These are phyloP conservation scores for Nephila pilipes DNA, from an alignment of 1,140 invertebrate species.

Conservation along the genomic window DNA sequence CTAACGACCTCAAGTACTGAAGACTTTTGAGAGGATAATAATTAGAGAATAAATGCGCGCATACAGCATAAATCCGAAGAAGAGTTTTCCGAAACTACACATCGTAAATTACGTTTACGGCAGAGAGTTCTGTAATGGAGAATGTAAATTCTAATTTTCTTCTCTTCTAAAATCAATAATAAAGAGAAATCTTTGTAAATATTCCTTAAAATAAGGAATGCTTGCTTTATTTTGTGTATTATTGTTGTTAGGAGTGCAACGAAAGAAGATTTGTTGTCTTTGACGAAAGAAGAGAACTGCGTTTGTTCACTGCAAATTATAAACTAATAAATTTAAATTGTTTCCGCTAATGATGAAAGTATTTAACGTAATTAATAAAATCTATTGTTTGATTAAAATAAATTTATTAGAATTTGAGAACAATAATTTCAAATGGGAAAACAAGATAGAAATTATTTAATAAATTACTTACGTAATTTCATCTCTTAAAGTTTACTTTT, in stretches of 20 bases:
- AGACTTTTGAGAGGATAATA: not conserved
- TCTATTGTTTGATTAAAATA: no score
- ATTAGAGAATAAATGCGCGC: not conserved
- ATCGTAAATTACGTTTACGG: conserved; percentile 2
- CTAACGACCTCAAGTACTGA: conserved; percentile 2
- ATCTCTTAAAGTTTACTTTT: no score
- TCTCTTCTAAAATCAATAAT: not conserved
- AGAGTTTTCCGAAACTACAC: not conserved
- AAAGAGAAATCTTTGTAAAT: not conserved
- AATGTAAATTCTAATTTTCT: conserved; percentile 36
- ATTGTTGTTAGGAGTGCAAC: not conserved
- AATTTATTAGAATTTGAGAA: no score
- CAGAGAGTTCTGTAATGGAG: not conserved
- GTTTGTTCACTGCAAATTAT: no score
- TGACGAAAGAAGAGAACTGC: no score
- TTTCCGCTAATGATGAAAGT: no score
- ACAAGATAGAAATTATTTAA: no score
- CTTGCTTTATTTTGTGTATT: not conserved
- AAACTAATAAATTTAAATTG: no score
- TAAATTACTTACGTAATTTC: no score
- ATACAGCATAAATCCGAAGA: not conserved
- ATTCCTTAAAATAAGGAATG: not conserved
- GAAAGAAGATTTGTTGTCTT: no score
- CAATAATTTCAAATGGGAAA: no score
- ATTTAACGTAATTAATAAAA: no score